These are phyloP conservation scores for Arctocebus calabarensis DNA, from an alignment of 2,797 vertebrate species.

Conservation along the genomic window DNA sequence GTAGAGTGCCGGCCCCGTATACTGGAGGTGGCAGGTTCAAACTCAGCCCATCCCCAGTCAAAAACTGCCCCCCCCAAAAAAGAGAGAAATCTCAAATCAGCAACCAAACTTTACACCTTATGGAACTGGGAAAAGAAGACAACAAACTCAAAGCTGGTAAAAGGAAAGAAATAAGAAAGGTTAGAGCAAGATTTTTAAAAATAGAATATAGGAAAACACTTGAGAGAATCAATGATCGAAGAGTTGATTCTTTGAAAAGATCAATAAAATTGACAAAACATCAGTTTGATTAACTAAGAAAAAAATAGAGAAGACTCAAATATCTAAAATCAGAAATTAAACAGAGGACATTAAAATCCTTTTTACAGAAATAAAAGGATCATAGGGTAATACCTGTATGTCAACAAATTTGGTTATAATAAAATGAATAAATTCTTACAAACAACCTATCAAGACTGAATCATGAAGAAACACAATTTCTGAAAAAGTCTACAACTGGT, in stretches of 20 bases:
- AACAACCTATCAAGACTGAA: background rate
- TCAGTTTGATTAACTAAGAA: background rate
- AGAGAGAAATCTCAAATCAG: background rate
- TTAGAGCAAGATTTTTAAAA: background rate
- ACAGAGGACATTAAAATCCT: background rate
- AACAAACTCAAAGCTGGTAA: background rate
- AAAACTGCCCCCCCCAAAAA: too few relatives aligned
- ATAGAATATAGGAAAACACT: background rate
- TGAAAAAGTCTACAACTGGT: background rate
- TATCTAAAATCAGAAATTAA: background rate
- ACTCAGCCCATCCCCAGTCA: too few relatives aligned
- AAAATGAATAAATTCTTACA: background rate
- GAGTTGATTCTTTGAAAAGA: background rate
- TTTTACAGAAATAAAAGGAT: background rate
- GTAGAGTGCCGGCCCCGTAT: too few relatives aligned
- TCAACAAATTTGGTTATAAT: background rate
- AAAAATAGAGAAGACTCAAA: background rate
- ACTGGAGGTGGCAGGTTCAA: too few relatives aligned
- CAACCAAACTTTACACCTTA: background rate
- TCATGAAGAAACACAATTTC: background rate
- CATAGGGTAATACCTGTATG: background rate
- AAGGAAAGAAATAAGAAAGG: background rate
- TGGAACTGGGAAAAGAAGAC: background rate
- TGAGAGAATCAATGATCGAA: background rate
- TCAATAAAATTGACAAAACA: background rate